These are phyloP conservation scores for Tursiops truncatus DNA, from an alignment of 2,113 vertebrate species.

Conservation along the genomic window DNA sequence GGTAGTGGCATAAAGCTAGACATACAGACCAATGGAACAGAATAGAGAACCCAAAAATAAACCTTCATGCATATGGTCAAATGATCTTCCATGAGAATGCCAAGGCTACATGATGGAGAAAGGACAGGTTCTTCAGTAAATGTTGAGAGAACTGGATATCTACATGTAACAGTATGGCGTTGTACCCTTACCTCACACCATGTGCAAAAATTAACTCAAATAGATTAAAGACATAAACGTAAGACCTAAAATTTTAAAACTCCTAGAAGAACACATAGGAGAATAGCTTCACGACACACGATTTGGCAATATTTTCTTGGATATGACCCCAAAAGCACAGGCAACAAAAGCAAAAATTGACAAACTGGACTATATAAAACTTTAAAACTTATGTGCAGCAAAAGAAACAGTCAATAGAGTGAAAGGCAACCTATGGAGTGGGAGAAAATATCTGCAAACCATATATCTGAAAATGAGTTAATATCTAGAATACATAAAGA, in stretches of 20 bases:
- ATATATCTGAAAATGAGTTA: not conserved
- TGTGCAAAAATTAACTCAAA: not conserved
- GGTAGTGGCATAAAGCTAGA: not conserved
- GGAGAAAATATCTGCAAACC: not conserved
- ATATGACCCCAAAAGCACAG: not conserved
- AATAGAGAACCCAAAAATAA: not conserved
- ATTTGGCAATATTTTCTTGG: not conserved
- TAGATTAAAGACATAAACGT: not conserved
- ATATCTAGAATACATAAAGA: not conserved
- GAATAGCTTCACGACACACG: not conserved
- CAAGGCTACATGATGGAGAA: not conserved
- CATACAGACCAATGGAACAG: not conserved
- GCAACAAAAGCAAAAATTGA: not conserved
- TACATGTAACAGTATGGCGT: not conserved
- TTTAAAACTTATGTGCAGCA: not conserved
- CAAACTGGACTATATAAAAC: not conserved
- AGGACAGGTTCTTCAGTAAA: not conserved
- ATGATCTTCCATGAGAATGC: not conserved
- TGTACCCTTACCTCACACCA: not conserved
- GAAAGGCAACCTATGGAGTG: not conserved
- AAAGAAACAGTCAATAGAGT: not conserved
- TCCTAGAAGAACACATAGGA: not conserved
- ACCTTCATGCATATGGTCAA: not conserved
- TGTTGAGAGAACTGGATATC: not conserved
- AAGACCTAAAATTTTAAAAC: not conserved